A percentile compares a stretch with the other conserved stretches of the same genome.
Evolutionary conservation across 2,888 invertebrate species (phyloP).

Genomic region (Apamea monoglypha): DNA sequence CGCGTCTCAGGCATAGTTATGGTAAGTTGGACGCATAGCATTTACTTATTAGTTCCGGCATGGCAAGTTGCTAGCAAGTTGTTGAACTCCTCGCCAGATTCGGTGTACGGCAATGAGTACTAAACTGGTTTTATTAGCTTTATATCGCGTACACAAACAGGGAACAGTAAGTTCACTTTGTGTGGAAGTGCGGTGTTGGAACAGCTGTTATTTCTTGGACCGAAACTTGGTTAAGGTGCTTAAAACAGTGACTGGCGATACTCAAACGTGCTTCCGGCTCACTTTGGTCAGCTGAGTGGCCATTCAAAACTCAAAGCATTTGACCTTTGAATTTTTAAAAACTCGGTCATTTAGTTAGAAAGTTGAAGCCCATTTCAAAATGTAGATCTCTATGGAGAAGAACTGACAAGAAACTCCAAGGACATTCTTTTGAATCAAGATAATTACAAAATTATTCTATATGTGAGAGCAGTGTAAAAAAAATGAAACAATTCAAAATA

Average conservation of each 20-base stretch:
- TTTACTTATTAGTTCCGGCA: conserved; percentile 78
- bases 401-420: too few species aligned
- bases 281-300: background rate
- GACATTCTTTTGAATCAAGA: too few species aligned
- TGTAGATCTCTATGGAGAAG: too few species aligned
- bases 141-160: conserved; percentile 44
- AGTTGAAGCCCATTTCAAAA: too few species aligned
- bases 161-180: conserved; percentile 55
- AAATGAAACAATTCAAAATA: too few species aligned
- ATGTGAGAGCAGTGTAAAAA: too few species aligned
- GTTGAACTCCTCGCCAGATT: conserved; percentile 61
- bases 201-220: conserved; percentile 29
- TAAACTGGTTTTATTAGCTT: conserved; percentile 66
- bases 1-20: conserved; percentile 68
- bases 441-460: too few species aligned
- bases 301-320: too few species aligned
- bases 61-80: conserved; percentile 69
- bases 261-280: background rate
- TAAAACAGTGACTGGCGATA: background rate
- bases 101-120: conserved; percentile 65
- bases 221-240: conserved; percentile 1
- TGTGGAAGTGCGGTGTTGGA: background rate
- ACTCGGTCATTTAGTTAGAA: too few species aligned
- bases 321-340: too few species aligned
- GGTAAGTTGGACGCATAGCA: conserved; percentile 73